Evolutionary conservation across 2,113 vertebrate genomes (phyloP).

Genomic region (Panthera uncia): DNA sequence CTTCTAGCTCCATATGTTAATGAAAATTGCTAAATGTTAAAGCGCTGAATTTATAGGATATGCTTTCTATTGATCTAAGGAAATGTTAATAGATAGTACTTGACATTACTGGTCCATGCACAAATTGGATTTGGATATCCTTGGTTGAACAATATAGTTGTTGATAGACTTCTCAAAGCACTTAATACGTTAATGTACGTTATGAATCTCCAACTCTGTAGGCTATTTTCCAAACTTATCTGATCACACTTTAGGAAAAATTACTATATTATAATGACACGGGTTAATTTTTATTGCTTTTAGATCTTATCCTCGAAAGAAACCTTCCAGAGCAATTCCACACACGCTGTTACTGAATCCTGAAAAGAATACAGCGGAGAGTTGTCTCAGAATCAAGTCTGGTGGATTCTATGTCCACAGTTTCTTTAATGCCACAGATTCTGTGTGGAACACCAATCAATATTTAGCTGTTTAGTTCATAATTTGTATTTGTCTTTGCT

Average conservation of each 20-base stretch:
- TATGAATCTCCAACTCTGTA: neutral
- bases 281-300: neutral
- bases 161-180: neutral
- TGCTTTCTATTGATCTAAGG: neutral
- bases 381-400: neutral
- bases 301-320: neutral
- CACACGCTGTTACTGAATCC: neutral
- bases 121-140: neutral
- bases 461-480: neutral
- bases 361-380: neutral
- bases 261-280: neutral
- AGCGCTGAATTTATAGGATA: neutral
- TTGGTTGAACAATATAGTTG: neutral
- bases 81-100: neutral
- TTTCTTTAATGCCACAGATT: neutral
- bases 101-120: neutral
- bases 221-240: neutral
- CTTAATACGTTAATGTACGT: neutral
- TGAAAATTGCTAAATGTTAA: neutral
- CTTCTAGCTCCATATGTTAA: neutral
- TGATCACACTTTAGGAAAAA: neutral
- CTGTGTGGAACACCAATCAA: neutral
- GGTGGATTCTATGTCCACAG: neutral
- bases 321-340: neutral
- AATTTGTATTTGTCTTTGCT: slow-evolving; percentile 32